Conservation (phyloP, 2,888 invertebrate genomes). For the Apocheima hispidaria region DNA sequence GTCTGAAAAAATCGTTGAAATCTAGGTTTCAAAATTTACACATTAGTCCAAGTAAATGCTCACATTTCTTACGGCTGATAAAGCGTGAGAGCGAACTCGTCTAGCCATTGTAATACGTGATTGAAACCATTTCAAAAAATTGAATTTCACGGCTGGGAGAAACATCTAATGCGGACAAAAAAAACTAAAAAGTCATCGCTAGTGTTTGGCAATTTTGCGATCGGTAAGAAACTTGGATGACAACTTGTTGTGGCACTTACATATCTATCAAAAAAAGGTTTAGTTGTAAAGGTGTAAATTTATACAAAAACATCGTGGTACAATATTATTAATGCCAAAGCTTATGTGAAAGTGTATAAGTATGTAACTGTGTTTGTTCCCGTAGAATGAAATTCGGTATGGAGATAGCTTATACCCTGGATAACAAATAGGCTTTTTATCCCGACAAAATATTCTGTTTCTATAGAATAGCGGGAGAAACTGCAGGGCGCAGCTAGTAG, state of each 20-base stretch:
- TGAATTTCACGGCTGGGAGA: slow-evolving; percentile 75
- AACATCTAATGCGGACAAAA: slow-evolving; percentile 65
- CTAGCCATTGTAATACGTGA: slow-evolving; percentile 60
- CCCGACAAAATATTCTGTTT: no score
- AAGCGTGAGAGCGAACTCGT: slow-evolving; percentile 47
- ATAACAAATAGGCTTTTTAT: no score
- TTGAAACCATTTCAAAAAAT: slow-evolving; percentile 69
- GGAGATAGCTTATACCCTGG: no score
- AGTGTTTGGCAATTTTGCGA: slow-evolving; percentile 39
- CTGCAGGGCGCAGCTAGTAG: no score
- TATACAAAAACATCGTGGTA: no score
- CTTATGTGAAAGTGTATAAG: no score
- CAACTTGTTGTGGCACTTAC: slow-evolving; percentile 18
- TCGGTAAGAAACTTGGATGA: slow-evolving; percentile 27
- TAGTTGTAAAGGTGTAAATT: no score
- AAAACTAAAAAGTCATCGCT: slow-evolving; percentile 48
- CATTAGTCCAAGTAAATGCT: slow-evolving; percentile 37
- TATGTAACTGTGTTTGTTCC: no score
- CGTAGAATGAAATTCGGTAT: no score
- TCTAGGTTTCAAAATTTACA: slow-evolving; percentile 29
- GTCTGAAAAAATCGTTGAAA: slow-evolving; percentile 22
- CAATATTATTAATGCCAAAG: no score
- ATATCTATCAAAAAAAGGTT: not conserved
- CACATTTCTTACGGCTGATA: slow-evolving; percentile 29
- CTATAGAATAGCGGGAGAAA: no score